Percentiles rank a stretch among this genome's conserved stretches.
Evolutionary conservation across 2,888 invertebrate species (phyloP).

Genomic region (Macroteleia sp.): DNA sequence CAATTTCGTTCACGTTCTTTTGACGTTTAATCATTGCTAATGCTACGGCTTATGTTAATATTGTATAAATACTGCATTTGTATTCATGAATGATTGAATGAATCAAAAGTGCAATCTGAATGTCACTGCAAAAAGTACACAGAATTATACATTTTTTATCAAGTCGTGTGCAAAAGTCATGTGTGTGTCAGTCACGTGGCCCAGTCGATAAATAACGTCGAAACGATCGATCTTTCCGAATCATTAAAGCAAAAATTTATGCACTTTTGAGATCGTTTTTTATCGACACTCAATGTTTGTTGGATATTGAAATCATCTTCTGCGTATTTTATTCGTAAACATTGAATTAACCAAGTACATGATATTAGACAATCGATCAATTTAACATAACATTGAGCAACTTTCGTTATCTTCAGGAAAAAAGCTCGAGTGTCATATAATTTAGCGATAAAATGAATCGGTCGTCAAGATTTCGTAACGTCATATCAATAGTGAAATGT

Average conservation of each 20-base stretch:
- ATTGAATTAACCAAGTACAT: conserved; percentile 17
- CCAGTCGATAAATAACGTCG: conserved; percentile 9
- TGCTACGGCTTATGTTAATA: no score
- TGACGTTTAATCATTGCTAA: no score
- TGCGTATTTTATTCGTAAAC: neutral
- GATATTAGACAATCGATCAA: conserved; percentile 1
- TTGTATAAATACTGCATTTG: no score
- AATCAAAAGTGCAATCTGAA: neutral
- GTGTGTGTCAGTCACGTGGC: neutral
- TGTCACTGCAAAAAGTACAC: conserved; percentile 1
- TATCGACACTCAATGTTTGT: neutral
- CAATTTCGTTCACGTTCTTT: no score
- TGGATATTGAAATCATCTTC: neutral
- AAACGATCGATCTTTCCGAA: neutral
- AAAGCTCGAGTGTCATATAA: conserved; percentile 15
- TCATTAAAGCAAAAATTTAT: conserved; percentile 16
- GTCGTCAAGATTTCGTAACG: neutral
- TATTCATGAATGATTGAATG: neutral
- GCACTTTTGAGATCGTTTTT: conserved; percentile 5
- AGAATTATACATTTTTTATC: conserved; percentile 7
- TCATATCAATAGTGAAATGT: no score
- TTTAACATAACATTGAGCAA: conserved; percentile 15
- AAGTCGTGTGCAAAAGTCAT: conserved; percentile 12
- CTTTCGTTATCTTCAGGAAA: conserved; percentile 3
- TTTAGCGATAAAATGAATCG: neutral